phyloP scores from a whole-genome alignment of 2,888 invertebrate species.

The Candidula unifasciata region DNA sequence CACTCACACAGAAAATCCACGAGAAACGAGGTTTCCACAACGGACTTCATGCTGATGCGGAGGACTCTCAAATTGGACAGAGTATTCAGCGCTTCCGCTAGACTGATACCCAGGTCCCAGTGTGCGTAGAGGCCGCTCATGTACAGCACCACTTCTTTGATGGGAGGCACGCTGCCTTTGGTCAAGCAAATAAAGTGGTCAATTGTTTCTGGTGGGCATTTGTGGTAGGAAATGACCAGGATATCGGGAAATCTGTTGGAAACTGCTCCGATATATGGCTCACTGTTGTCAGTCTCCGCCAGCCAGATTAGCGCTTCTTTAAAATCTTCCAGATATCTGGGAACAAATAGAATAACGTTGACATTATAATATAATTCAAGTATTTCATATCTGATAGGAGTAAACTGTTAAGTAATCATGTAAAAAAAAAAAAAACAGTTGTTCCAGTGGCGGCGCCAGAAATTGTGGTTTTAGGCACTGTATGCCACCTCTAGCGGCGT shows the following conservation, averaged over 20 bases:
- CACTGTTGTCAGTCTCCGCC: slow-evolving; percentile 56
- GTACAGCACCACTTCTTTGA: slow-evolving; percentile 54
- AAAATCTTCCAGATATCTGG: slow-evolving; percentile 50
- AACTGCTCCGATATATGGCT: slow-evolving; percentile 48
- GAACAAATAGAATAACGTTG: not conserved
- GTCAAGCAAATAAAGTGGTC: slow-evolving; percentile 51
- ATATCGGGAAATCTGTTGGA: slow-evolving; percentile 54
- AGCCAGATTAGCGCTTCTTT: slow-evolving; percentile 55
- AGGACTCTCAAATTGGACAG: slow-evolving; percentile 50
- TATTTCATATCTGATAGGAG: no score
- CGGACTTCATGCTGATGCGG: slow-evolving; percentile 53
- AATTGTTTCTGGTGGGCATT: slow-evolving; percentile 51
- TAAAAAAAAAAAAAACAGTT: no score
- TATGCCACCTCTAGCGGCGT: no score
- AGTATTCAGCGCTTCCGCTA: slow-evolving; percentile 54
- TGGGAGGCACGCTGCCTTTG: slow-evolving; percentile 39
- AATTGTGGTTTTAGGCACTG: no score
- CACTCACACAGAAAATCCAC: slow-evolving; percentile 56
- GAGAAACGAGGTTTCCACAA: slow-evolving; percentile 56
- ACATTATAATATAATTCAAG: no score
- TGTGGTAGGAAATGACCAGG: slow-evolving; percentile 55
- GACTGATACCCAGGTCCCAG: slow-evolving; percentile 47
- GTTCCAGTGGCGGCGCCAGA: no score
- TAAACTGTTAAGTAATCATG: no score
- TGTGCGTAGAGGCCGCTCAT: slow-evolving; percentile 55